Base-by-base conservation (phyloP, 2,113 vertebrate species). In the Pteropus alecto region DNA sequence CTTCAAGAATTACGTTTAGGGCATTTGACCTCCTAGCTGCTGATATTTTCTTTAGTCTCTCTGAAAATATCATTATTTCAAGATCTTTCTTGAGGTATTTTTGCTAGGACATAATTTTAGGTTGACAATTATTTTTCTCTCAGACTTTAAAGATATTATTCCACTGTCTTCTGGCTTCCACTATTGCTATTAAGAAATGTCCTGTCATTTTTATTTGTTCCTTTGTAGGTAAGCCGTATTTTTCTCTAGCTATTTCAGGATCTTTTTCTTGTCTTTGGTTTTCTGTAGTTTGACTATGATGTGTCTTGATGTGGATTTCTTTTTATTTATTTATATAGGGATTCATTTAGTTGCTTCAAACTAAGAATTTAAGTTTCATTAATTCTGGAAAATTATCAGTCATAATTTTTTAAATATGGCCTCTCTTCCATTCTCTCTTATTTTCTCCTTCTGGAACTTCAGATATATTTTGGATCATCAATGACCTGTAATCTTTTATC, bases 321-420 rank as follows among this genome's bases (percentile, higher is more conserved):
- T 94, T 92, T 65, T 65, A 77, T 74, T 85, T 61, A 22, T 65
- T 68, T 87, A 54, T 54, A 77, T 76, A 88, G 51, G 30, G 26
- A 83, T 84, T 83, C 54, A 46, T 61, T 73, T 68, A n/a, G 46
- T 89, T 95, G 73, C 63, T 88, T 93, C 46, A 89, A 61, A 87
- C n/a, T 87, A 71, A 87, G 41, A 84, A 73, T 84, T 73, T 79
- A 16, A 43, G 46, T 58, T 76, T 93, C 10, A 26, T 78, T 61
- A 79, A n/a, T 85, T 89, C 56, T 93, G 48, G 46, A 58, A 83
- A 78, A 84, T 85, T 73, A 33, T 89, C 33, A 58, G 33, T 67
- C 13, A 51, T 73, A 96, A 85, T 22, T 26, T 89, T 92, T 96
- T 56, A 56, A 41, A 89, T 58, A 65, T 92, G 78, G 14, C 35